phyloP scores from a whole-genome alignment of 2,888 invertebrate species.

The Agrenia bidenticulata region DNA sequence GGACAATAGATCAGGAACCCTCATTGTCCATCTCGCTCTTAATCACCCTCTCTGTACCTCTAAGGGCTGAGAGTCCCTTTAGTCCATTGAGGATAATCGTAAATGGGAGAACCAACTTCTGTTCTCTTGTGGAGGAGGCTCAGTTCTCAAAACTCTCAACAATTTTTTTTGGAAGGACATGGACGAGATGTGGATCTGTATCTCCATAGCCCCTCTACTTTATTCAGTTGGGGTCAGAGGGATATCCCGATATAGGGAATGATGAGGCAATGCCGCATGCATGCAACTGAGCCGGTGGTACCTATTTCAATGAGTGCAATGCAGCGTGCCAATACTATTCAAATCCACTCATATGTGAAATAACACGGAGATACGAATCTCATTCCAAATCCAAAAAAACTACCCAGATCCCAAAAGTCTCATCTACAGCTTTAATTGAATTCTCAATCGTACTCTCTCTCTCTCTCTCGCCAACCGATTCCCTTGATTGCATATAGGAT shows the following conservation, averaged over 20 bases:
- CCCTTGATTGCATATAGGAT: not conserved
- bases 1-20: conserved; percentile 36
- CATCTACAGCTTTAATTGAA: conserved; percentile 52
- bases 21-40: conserved; percentile 30
- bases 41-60: conserved; percentile 11
- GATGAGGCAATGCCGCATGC: conserved; percentile 25
- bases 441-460: conserved; percentile 32
- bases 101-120: not conserved
- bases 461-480: too few relatives aligned
- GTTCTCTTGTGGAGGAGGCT: conserved; percentile 26
- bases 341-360: conserved; percentile 68
- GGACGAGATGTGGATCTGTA: not conserved
- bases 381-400: conserved; percentile 41
- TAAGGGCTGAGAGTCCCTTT: conserved; percentile 1
- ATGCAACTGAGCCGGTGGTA: conserved; percentile 50
- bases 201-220: conserved; percentile 9
- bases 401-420: conserved; percentile 34
- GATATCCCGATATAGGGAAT: not conserved
- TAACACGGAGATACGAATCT: conserved; percentile 58
- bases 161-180: not conserved
- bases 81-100: too few relatives aligned
- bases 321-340: conserved; percentile 66
- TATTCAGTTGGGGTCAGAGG: conserved; percentile 22
- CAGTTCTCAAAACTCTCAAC: not conserved
- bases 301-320: conserved; percentile 62